Percentiles rank a stretch among this genome's conserved stretches.
Conservation (phyloP, 2,797 vertebrate species). For the Halcyon leucocephala region DNA sequence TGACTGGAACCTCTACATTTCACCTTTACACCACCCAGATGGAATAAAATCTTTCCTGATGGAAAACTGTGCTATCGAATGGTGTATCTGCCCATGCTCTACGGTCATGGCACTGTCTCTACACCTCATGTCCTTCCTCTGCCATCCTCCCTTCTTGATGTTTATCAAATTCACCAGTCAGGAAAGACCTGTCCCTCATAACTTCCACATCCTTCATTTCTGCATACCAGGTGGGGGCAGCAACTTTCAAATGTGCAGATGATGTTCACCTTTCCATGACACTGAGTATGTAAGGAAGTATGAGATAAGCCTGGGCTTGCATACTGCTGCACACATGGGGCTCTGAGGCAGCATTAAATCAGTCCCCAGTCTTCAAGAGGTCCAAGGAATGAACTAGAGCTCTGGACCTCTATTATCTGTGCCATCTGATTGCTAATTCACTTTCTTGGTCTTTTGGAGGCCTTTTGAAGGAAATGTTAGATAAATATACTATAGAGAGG, state of each 20-base stretch:
- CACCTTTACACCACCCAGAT: background rate
- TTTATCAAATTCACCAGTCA: background rate
- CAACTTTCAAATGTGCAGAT: background rate
- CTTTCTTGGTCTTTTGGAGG: background rate
- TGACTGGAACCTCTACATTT: background rate
- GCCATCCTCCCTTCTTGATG: background rate
- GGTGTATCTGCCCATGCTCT: background rate
- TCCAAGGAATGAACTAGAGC: background rate
- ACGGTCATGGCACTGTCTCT: background rate
- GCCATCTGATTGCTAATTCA: background rate
- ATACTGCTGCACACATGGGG: fast-evolving
- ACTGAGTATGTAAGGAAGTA: background rate
- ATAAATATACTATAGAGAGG: background rate
- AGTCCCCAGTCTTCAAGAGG: background rate
- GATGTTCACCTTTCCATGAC: background rate
- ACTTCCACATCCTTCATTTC: background rate
- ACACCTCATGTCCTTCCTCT: background rate
- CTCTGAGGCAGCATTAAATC: background rate
- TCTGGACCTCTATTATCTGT: background rate
- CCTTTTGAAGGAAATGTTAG: background rate
- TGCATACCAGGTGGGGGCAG: background rate
- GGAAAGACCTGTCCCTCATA: background rate
- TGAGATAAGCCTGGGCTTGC: background rate
- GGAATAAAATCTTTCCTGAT: background rate
- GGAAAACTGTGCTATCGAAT: background rate